Conservation (phyloP, 2,888 invertebrate genomes). For the Sinhomidia bicolor region DNA sequence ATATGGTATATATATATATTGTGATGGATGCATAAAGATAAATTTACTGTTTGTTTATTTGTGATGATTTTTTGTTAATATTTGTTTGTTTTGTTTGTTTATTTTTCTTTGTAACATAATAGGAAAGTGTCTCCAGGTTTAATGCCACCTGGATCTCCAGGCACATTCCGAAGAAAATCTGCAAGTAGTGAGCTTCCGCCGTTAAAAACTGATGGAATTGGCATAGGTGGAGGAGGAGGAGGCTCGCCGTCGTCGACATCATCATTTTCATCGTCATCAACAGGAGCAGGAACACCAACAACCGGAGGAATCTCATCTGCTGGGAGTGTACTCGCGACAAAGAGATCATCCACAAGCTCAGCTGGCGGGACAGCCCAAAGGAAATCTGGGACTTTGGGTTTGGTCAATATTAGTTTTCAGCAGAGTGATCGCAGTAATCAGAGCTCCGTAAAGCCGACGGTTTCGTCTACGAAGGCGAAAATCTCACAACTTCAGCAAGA, state of each 20-base stretch:
- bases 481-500: constrained; percentile 67
- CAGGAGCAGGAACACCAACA: constrained; percentile 43
- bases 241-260: not conserved
- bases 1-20: no score
- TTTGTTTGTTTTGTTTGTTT: constrained; percentile 47
- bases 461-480: constrained; percentile 69
- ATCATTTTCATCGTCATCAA: constrained; percentile 40
- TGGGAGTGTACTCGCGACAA: constrained; percentile 72
- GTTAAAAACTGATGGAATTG: constrained; percentile 66
- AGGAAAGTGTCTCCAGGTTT: constrained; percentile 86
- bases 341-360: constrained; percentile 71
- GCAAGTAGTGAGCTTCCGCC: constrained; percentile 80
- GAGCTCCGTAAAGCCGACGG: constrained; percentile 46
- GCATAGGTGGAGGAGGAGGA: constrained; percentile 32
- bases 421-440: constrained; percentile 42
- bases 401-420: constrained; percentile 71
- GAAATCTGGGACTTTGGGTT: constrained; percentile 75
- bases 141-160: constrained; percentile 85
- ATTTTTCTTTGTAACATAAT: constrained; percentile 61
- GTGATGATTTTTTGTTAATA: not conserved
- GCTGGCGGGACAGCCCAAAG: constrained; percentile 78
- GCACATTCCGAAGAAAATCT: constrained; percentile 85
- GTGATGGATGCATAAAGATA: not conserved
- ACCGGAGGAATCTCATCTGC: constrained; percentile 66
- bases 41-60: not conserved